Conservation (phyloP, 2,113 vertebrate genomes). For the Lucifuga dentata region DNA sequence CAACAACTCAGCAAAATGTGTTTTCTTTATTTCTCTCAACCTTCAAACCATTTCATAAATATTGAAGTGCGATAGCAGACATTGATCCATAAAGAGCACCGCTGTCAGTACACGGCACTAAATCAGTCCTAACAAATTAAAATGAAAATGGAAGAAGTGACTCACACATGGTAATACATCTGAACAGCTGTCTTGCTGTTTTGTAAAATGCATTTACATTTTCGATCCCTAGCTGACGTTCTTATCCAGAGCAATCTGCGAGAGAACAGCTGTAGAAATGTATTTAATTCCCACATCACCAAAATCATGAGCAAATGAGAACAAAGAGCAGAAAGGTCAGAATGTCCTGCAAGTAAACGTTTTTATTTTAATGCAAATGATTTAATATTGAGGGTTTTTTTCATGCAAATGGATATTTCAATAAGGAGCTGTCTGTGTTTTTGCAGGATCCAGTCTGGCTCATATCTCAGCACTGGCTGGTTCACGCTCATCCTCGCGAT, state of each 20-base stretch:
- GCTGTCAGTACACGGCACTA: too few relatives aligned
- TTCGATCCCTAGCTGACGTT: slow-evolving; percentile 2
- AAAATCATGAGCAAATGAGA: slow-evolving; percentile 15
- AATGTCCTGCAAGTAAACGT: not conserved
- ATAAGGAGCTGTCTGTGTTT: slow-evolving; percentile 49
- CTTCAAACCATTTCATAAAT: not conserved
- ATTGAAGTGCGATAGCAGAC: not conserved
- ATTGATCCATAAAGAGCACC: too few relatives aligned
- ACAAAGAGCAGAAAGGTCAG: slow-evolving; percentile 29
- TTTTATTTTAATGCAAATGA: slow-evolving; percentile 8
- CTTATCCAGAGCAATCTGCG: not conserved
- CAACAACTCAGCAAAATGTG: slow-evolving; percentile 1
- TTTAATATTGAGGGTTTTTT: too few relatives aligned
- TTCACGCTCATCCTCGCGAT: slow-evolving; percentile 98
- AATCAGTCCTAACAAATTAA: not conserved
- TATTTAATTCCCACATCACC: slow-evolving; percentile 29
- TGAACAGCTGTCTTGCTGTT: slow-evolving; percentile 1
- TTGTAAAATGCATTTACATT: slow-evolving; percentile 18
- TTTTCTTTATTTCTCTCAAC: slow-evolving; percentile 1
- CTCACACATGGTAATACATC: not conserved
- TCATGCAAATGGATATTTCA: slow-evolving; percentile 14
- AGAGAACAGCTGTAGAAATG: slow-evolving; percentile 45
- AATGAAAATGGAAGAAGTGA: not conserved
- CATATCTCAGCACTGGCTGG: slow-evolving; percentile 99
- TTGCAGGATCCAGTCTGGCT: slow-evolving; percentile 95